phyloP scores from a whole-genome alignment of 1,140 invertebrate genomes.

The Aphelinus certus region DNA sequence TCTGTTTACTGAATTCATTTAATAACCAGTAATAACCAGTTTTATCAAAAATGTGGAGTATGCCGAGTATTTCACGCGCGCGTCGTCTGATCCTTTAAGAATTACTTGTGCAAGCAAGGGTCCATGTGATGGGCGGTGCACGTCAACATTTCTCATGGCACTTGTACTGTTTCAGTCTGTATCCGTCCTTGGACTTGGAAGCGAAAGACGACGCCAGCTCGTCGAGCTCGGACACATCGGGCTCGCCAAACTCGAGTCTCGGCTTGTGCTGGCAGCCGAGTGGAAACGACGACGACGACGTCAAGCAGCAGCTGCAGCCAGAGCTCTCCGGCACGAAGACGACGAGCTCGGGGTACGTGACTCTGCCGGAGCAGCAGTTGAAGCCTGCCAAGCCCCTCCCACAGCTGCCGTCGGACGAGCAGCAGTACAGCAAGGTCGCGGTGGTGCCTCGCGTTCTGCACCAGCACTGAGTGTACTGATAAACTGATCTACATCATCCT shows the following conservation, averaged over 20 bases:
- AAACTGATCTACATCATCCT: no score
- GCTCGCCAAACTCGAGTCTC: constrained; percentile 4
- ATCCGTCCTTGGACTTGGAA: constrained; percentile 31
- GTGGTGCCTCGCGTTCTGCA: constrained; percentile 47
- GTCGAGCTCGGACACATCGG: background rate
- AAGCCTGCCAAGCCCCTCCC: background rate
- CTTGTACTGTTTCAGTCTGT: constrained; percentile 14
- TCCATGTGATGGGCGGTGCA: no score
- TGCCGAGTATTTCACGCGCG: background rate
- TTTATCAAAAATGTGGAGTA: background rate
- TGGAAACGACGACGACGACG: background rate
- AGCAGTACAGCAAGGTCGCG: constrained; percentile 59
- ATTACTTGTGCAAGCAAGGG: no score
- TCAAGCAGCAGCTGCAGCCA: background rate
- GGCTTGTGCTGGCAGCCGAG: constrained; percentile 13
- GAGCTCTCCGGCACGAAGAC: background rate
- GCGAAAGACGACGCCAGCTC: constrained; percentile 12
- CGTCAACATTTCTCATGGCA: background rate
- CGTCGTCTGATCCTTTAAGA: background rate
- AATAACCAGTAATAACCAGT: no score
- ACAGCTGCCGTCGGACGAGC: constrained; percentile 47
- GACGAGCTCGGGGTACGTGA: constrained; percentile 28
- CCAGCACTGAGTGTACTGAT: background rate
- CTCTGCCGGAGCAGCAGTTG: constrained; percentile 33
- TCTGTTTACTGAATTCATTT: background rate